Evolutionary conservation across 2,113 vertebrate species (phyloP).

Genomic region (Rissa tridactyla): DNA sequence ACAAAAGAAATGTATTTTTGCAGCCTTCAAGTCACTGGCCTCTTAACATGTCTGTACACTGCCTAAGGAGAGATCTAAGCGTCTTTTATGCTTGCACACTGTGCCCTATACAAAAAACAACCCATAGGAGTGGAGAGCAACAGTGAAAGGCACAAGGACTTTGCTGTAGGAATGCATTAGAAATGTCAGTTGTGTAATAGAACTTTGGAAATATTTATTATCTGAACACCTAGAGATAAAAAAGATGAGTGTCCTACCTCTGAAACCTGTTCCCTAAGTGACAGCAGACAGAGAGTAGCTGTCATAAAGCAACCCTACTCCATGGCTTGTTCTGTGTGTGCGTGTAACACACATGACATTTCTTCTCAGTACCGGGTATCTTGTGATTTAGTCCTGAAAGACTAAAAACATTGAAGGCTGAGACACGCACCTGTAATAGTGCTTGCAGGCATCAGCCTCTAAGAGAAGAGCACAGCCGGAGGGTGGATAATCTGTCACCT

Average conservation of each 20-base stretch:
- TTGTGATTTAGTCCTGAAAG: neutral
- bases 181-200: neutral
- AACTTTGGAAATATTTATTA: neutral
- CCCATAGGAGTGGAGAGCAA: neutral
- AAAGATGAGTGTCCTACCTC: neutral
- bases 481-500: neutral
- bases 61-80: neutral
- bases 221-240: no score
- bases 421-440: accelerated
- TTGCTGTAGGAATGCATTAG: neutral
- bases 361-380: neutral
- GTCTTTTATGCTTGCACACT: neutral
- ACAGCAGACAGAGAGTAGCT: neutral
- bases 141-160: neutral
- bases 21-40: neutral
- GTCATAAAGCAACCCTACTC: neutral
- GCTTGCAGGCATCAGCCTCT: neutral
- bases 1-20: neutral
- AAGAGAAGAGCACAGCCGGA: neutral
- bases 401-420: neutral
- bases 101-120: neutral
- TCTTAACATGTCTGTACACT: neutral
- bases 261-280: neutral
- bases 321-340: no score
- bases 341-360: no score